These are phyloP conservation scores for Graphium colonna DNA, from an alignment of 2,888 invertebrate species.

Conservation along the genomic window DNA sequence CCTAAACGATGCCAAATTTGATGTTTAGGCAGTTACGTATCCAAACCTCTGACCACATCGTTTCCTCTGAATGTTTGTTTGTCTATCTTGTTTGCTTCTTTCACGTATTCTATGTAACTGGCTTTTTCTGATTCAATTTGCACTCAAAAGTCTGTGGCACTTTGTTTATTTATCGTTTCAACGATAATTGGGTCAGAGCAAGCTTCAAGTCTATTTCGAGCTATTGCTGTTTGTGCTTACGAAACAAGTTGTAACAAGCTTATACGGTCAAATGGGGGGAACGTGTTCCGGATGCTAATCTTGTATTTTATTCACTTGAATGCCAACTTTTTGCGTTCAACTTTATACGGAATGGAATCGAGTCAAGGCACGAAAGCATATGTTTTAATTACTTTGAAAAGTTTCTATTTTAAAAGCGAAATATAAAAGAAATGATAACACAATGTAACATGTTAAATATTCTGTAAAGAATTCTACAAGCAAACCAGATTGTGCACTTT, in stretches of 20 bases:
- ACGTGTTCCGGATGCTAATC: conserved; percentile 11
- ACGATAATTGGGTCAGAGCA: conserved; percentile 19
- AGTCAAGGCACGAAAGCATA: background rate
- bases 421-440: too few relatives aligned
- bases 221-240: background rate
- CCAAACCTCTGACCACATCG: too few relatives aligned
- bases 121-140: conserved; percentile 5
- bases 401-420: too few relatives aligned
- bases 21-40: too few relatives aligned
- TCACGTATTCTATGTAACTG: background rate
- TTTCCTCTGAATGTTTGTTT: background rate
- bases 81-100: background rate
- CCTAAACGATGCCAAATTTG: too few relatives aligned
- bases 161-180: conserved; percentile 10
- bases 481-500: too few relatives aligned
- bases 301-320: background rate
- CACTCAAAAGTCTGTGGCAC: background rate
- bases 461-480: too few relatives aligned
- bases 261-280: conserved; percentile 4
- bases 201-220: conserved; percentile 10
- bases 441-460: too few relatives aligned
- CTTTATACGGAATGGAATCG: conserved; percentile 7
- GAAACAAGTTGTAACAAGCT: conserved; percentile 6
- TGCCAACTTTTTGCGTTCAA: conserved; percentile 3
- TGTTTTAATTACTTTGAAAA: background rate